phyloP scores from a whole-genome alignment of 2,888 invertebrate genomes.

The Saturnia pavonia region DNA sequence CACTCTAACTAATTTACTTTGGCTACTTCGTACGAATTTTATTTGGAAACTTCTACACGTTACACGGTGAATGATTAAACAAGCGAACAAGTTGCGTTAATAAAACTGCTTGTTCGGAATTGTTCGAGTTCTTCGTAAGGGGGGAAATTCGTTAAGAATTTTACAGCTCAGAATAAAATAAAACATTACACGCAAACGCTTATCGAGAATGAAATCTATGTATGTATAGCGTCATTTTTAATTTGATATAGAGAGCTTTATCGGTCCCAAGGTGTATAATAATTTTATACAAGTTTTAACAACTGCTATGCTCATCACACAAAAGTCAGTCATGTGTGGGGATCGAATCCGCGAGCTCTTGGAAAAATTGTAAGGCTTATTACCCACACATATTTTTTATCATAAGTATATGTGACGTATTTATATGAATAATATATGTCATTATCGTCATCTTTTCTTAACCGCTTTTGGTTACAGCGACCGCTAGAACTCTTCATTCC shows the following conservation, averaged over 20 bases:
- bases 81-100: slow-evolving; percentile 48
- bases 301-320: too few relatives aligned
- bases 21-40: slow-evolving; percentile 47
- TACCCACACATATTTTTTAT: too few relatives aligned
- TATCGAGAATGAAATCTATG: slow-evolving; percentile 30
- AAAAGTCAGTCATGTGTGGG: too few relatives aligned
- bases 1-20: slow-evolving; percentile 48
- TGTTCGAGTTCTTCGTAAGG: slow-evolving; percentile 36
- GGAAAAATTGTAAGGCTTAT: too few relatives aligned
- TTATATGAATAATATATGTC: too few relatives aligned
- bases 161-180: slow-evolving; percentile 39
- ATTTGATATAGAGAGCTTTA: background rate
- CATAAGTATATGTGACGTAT: too few relatives aligned
- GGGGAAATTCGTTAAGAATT: slow-evolving; percentile 41
- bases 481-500: too few relatives aligned
- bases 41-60: slow-evolving; percentile 53
- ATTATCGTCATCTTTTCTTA: too few relatives aligned
- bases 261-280: too few relatives aligned
- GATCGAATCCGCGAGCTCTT: too few relatives aligned
- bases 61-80: slow-evolving; percentile 54
- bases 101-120: slow-evolving; percentile 52
- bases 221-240: slow-evolving; percentile 4
- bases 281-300: too few relatives aligned
- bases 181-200: slow-evolving; percentile 36
- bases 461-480: too few relatives aligned